phyloP scores from a whole-genome alignment of 2,113 vertebrate genomes.

The Acrocephalus arundinaceus region DNA sequence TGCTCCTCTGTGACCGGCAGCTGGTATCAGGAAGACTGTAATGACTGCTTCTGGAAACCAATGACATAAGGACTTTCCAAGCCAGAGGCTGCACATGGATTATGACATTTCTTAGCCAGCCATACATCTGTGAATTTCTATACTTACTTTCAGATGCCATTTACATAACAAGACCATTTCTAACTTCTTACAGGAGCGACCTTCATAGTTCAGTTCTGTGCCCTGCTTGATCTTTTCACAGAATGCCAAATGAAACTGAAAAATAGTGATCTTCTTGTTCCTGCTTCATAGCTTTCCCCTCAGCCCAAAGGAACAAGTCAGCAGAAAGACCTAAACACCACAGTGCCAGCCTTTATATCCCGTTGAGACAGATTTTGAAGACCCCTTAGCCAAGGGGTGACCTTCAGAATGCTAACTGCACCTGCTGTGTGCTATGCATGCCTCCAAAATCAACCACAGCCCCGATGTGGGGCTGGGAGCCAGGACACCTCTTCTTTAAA shows the following conservation, averaged over 20 bases:
- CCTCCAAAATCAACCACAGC: neutral
- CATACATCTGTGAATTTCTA: neutral
- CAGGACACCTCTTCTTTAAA: slow-evolving; percentile 35
- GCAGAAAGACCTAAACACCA: neutral
- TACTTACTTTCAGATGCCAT: neutral
- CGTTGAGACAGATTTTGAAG: neutral
- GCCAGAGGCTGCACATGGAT: neutral
- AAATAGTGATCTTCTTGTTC: neutral
- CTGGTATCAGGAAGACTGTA: neutral
- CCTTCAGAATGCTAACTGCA: neutral
- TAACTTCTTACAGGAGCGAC: neutral
- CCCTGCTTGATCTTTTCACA: neutral
- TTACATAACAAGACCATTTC: neutral
- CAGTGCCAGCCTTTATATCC: neutral
- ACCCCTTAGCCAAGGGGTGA: neutral
- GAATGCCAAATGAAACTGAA: neutral
- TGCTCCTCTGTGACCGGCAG: neutral
- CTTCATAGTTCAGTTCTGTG: neutral
- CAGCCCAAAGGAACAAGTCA: neutral
- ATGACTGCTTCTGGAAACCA: neutral
- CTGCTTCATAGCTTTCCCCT: neutral
- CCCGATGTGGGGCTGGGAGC: neutral
- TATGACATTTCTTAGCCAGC: neutral
- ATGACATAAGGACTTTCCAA: neutral
- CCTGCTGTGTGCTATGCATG: neutral